Evolutionary conservation across 1,140 invertebrate species (phyloP), one percentile per base, ranked within the genome.

Genomic region (Bathynomus jamesi): DNA sequence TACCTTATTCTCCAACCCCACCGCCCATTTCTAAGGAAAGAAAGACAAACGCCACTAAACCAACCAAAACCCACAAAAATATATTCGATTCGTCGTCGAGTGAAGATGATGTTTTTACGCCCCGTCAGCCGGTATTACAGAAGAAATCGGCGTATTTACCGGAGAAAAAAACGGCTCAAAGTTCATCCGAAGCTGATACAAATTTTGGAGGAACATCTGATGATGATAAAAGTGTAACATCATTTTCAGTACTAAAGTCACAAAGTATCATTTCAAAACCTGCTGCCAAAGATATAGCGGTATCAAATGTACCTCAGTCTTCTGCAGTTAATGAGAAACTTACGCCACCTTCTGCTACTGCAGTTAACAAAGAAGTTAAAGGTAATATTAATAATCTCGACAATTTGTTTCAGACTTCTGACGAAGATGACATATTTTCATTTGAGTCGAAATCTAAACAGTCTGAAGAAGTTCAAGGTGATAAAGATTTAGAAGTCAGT

Each of bases 141-240:
- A 29, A 65, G 7, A 25, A 28, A 65, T n/a, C 17, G n/a, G n/a
- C n/a, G n/a, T n/a, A n/a, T 13, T 65, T 65, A 27, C 25, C 29
- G 24, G 24, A 25, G 25, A 30, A 65, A 28, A 65, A 65, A 29
- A 13, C 61, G 25, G 13, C 40, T 5, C 27, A 65, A 65, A 21
- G 8, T 46, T 21, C 61, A 60, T 60, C 53, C 24, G 25, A 10
- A 24, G 24, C 71, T 25, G 40, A 25, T 13, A 69, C 24, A 25
- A 11, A 65, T 24, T 73, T 73, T 28, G 32, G 67, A 40, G 61
- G 62, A 10, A 29, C 32, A 11, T 65, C 67, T 32, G 67, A 69
- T 73, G 71, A 73, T 30, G 70, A 72, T 62, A 68, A 73, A 21
- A 24, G n/a, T n/a, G n/a, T n/a, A n/a, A n/a, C n/a, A n/a, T n/a